Evolutionary conservation across 1,140 invertebrate genomes (phyloP).

Genomic region (Reticulitermes speratus): DNA sequence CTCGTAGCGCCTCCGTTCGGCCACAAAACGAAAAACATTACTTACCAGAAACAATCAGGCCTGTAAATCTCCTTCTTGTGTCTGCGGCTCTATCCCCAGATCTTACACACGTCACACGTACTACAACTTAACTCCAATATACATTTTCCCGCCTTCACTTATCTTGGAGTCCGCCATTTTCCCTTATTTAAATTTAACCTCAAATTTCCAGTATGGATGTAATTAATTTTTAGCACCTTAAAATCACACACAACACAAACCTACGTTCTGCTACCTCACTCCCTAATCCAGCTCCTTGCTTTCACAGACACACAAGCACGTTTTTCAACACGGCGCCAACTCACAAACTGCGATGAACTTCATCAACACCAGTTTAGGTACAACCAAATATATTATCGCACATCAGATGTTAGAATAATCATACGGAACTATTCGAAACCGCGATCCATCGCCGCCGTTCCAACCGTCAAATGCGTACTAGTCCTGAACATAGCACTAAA

Average conservation of each 20-base stretch:
- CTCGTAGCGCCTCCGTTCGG: not conserved
- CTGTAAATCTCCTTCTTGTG: not conserved
- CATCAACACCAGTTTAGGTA: not conserved
- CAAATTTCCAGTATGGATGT: not conserved
- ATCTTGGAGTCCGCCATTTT: not conserved
- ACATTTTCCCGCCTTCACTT: slow-evolving; percentile 17
- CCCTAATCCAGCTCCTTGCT: not conserved
- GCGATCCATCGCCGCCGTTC: not conserved
- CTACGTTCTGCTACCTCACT: not conserved
- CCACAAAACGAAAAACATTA: not conserved
- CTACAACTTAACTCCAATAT: not conserved
- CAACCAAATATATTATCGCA: not conserved
- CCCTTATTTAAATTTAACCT: not conserved
- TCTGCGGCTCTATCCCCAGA: not conserved
- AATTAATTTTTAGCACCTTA: not conserved
- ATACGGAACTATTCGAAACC: not conserved
- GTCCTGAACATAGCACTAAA: not conserved
- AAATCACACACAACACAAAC: not conserved
- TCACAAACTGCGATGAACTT: not conserved
- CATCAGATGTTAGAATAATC: not conserved
- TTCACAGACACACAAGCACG: not conserved
- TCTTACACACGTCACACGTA: not conserved
- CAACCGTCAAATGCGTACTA: slow-evolving; percentile 2
- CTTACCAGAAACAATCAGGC: not conserved
- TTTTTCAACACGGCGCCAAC: not conserved